These are phyloP conservation scores for Stomorhina lunata DNA, from an alignment of 2,888 invertebrate species.

Conservation along the genomic window DNA sequence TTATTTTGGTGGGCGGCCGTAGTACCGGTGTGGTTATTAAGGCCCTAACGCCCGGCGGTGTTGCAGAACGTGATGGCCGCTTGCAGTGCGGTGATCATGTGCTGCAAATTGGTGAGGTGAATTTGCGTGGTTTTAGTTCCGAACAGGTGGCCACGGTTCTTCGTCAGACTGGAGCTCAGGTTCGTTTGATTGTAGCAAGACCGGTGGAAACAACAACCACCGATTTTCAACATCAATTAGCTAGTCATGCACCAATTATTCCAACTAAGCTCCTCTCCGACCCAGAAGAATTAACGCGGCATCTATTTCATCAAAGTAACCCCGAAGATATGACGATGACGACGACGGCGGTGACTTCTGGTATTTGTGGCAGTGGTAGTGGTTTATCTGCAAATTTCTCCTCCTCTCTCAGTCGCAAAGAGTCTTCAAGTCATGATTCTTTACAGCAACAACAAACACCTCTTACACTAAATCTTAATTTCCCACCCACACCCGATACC, in stretches of 20 bases:
- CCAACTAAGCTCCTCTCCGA: conserved; percentile 95
- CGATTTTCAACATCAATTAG: conserved; percentile 85
- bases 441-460: conserved; percentile 47
- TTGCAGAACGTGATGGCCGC: conserved; percentile 96
- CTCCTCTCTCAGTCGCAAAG: conserved; percentile 19
- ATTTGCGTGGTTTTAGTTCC: conserved; percentile 96
- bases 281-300: conserved; percentile 92
- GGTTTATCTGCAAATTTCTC: conserved; percentile 40
- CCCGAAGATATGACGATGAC: conserved; percentile 69
- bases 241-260: conserved; percentile 91
- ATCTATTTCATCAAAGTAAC: conserved; percentile 84
- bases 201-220: conserved; percentile 92
- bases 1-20: conserved; percentile 98
- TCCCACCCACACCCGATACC: conserved; percentile 72
- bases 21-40: conserved; percentile 99
- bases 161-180: conserved; percentile 83
- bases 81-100: conserved; percentile 99
- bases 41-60: conserved; percentile 97
- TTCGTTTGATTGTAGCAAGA: conserved; percentile 95
- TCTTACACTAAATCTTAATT: conserved; percentile 57
- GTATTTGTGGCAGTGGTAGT: conserved; percentile 35
- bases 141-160: conserved; percentile 95
- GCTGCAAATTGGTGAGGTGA: conserved; percentile 96
- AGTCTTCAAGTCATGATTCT: conserved; percentile 42
- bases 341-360: conserved; percentile 26